Base-by-base conservation (phyloP, 2,797 vertebrate species). In the Poecilia wingei region DNA sequence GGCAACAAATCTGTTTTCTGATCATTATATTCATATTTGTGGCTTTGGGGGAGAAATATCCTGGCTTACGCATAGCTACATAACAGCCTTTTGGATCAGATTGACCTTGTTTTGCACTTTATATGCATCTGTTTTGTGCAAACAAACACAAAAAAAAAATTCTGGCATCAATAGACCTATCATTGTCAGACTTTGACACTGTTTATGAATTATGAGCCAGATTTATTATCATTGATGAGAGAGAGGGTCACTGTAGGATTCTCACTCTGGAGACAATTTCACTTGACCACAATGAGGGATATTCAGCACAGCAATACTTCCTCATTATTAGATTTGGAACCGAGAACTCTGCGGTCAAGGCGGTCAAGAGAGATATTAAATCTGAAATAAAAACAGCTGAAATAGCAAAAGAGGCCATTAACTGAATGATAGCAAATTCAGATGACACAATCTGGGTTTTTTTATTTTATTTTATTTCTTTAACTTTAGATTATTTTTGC, bases 291-390 rank as follows among this genome's bases (percentile, higher is more conserved):
- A 9, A 66, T 82, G 59, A 84, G 81, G 82, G 72, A 80, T n/a
- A 53, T 84, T 88, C 55, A 41, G 43, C 57, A 85, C 85, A 75
- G 72, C 74, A 33, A 61, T 70, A 82, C 79, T 55, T 75, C 78
- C 83, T 91, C 76, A 87, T 91, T 88, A 92, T 74, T 46, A 87
- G 76, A 87, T 68, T 74, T 70, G 66, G 76, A 87, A 81, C 59
- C 5, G 41, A 76, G 66, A 76, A 79, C 85, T 91, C 79, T 1
- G 0, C 80, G 88, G 88, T 77, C 80, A 77, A 72, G 74, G 0
- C 83, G 87, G 86, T 74, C 81, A 78, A 68, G 72, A 75, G 64
- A 80, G 82, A 92, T 93, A 92, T 91, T 92, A 91, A 91, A 92
- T 77, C 80, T 84, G 71, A 73, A 74, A 89, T 79, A 86, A 45